Conservation (phyloP, 2,797 vertebrate species). For the Periophthalmus magnuspinnatus region DNA sequence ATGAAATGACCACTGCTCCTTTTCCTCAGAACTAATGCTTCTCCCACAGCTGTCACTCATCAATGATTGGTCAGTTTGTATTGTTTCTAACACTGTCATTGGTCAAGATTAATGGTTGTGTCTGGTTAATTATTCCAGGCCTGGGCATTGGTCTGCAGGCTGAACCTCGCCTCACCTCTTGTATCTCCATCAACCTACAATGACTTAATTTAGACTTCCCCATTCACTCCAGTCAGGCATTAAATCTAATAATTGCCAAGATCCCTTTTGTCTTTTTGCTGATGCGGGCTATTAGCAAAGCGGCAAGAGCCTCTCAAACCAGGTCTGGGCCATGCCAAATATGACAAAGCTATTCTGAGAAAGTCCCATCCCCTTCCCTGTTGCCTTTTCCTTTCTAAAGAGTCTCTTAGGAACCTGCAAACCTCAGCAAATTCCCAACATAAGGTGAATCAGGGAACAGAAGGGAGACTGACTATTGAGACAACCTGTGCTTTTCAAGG, state of each 20-base stretch:
- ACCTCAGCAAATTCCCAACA: conserved; percentile 67
- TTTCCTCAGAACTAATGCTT: conserved; percentile 29
- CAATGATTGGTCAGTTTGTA: conserved; percentile 65
- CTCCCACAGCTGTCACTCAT: conserved; percentile 53
- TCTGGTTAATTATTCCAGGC: conserved; percentile 79
- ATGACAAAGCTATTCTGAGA: conserved; percentile 69
- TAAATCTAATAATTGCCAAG: conserved; percentile 71
- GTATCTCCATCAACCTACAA: conserved; percentile 70
- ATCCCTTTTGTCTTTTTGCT: conserved; percentile 74
- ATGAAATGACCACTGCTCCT: conserved; percentile 48
- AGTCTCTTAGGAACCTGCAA: conserved; percentile 62
- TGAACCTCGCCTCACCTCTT: conserved; percentile 72
- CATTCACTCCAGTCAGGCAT: conserved; percentile 62
- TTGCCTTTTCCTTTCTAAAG: conserved; percentile 49
- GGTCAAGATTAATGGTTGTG: conserved; percentile 73
- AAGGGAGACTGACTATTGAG: conserved; percentile 56
- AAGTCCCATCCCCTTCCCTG: conserved; percentile 48
- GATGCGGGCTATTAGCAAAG: conserved; percentile 76
- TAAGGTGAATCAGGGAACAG: conserved; percentile 64
- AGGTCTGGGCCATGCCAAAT: conserved; percentile 67
- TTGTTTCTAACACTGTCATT: conserved; percentile 70
- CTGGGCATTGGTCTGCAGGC: conserved; percentile 54
- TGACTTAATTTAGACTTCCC: conserved; percentile 68
- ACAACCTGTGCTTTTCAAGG: conserved; percentile 68
- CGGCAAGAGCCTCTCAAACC: conserved; percentile 62